A percentile compares a stretch with the other conserved stretches of the same genome.
phyloP scores from a whole-genome alignment of 2,888 invertebrate species.

The Meganola albula region DNA sequence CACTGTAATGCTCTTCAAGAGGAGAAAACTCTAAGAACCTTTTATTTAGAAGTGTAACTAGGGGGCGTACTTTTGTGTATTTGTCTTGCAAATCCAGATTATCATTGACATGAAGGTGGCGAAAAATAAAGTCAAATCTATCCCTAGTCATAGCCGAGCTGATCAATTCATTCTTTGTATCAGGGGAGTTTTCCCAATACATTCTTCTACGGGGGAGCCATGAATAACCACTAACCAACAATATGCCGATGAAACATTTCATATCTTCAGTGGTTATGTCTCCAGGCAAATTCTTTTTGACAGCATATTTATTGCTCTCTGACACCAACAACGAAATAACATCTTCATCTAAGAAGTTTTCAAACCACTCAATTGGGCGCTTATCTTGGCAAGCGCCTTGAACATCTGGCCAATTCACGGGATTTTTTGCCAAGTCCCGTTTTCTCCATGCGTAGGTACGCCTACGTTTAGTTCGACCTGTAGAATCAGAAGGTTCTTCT shows the following conservation, averaged over 20 bases:
- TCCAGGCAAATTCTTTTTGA: constrained; percentile 26
- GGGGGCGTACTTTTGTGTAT: constrained; percentile 27
- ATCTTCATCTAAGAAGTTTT: constrained; percentile 25
- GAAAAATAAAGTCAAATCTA: constrained; percentile 29
- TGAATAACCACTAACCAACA: constrained; percentile 25
- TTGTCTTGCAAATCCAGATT: constrained; percentile 26
- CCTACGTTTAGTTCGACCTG: constrained; percentile 13
- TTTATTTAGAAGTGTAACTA: constrained; percentile 20
- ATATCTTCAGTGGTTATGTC: constrained; percentile 25
- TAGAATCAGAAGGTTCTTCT: constrained; percentile 7
- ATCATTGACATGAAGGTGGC: constrained; percentile 28
- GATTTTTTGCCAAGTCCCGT: constrained; percentile 18
- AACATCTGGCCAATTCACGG: constrained; percentile 19
- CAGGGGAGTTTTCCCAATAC: constrained; percentile 28
- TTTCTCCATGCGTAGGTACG: constrained; percentile 16
- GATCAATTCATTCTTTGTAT: constrained; percentile 27
- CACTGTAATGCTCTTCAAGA: constrained; percentile 29
- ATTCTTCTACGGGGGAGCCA: constrained; percentile 27
- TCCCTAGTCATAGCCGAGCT: constrained; percentile 12
- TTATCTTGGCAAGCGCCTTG: constrained; percentile 21
- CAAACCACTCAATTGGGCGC: constrained; percentile 6
- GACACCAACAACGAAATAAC: constrained; percentile 22
- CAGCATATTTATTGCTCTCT: constrained; percentile 16
- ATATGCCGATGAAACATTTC: constrained; percentile 25
- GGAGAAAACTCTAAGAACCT: constrained; percentile 26